These are phyloP conservation scores for Saccostrea glomerata DNA, from an alignment of 1,140 invertebrate genomes.

Conservation along the genomic window DNA sequence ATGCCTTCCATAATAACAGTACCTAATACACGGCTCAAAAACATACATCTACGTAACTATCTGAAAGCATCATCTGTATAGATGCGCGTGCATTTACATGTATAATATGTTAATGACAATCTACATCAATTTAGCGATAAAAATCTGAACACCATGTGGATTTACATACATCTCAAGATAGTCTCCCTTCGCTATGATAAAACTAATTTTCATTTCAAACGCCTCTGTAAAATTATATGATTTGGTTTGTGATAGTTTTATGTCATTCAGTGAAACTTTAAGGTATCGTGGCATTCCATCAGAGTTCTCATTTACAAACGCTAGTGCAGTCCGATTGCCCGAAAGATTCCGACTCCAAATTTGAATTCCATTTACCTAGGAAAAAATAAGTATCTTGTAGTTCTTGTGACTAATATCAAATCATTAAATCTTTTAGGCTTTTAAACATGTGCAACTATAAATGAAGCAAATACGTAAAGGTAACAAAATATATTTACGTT, in stretches of 20 bases:
- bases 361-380: constrained; percentile 5
- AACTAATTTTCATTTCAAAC: not conserved
- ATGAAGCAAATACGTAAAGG: not conserved
- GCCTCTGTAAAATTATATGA: constrained; percentile 14
- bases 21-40: too few species aligned
- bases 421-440: not conserved
- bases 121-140: not conserved
- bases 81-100: too few species aligned
- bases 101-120: not conserved
- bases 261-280: not conserved
- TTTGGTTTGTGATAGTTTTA: not conserved
- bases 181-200: not conserved
- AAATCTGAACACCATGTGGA: not conserved
- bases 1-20: too few species aligned
- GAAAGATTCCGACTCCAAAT: constrained; percentile 7
- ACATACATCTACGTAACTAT: too few species aligned
- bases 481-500: not conserved
- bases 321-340: not conserved
- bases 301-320: not conserved
- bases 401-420: not conserved
- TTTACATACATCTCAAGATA: not conserved
- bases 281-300: constrained; percentile 16
- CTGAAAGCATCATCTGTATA: too few species aligned
- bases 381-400: not conserved
- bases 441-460: too few species aligned